phyloP scores from a whole-genome alignment of 2,888 invertebrate genomes.

The Nomada fabriciana region DNA sequence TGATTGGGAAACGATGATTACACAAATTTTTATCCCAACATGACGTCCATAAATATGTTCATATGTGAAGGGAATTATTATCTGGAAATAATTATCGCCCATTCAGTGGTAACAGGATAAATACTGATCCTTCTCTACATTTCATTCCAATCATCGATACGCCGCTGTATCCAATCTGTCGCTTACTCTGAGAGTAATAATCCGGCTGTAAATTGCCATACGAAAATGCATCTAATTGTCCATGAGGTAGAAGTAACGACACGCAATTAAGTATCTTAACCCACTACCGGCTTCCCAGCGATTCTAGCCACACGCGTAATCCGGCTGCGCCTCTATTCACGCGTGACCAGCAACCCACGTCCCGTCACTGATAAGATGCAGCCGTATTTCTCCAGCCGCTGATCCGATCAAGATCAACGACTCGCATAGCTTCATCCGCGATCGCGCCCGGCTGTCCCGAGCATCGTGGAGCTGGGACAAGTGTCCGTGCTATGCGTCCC shows the following conservation, averaged over 20 bases:
- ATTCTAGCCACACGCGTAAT: slow-evolving; percentile 57
- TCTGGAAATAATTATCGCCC: too few relatives aligned
- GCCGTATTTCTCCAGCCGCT: slow-evolving; percentile 45
- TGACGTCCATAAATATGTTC: too few relatives aligned
- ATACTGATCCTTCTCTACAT: too few relatives aligned
- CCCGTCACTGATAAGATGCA: slow-evolving; percentile 63
- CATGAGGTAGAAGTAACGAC: background rate
- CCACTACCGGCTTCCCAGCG: background rate
- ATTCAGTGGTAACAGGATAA: too few relatives aligned
- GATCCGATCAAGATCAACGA: slow-evolving; percentile 38
- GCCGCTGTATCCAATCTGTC: background rate
- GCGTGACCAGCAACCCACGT: slow-evolving; percentile 59
- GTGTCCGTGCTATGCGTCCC: background rate
- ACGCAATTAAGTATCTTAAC: slow-evolving; percentile 18
- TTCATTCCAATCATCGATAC: too few relatives aligned
- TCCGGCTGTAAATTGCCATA: background rate
- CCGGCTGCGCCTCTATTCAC: slow-evolving; percentile 61
- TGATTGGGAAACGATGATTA: too few relatives aligned
- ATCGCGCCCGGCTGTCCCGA: background rate
- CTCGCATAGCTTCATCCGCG: background rate
- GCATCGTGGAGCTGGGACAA: slow-evolving; percentile 9
- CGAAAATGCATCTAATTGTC: slow-evolving; percentile 1
- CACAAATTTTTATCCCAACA: too few relatives aligned
- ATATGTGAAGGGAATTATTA: too few relatives aligned
- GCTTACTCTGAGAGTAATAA: background rate